Base-by-base conservation (phyloP, 2,113 vertebrate genomes). In the Alectura lathami region DNA sequence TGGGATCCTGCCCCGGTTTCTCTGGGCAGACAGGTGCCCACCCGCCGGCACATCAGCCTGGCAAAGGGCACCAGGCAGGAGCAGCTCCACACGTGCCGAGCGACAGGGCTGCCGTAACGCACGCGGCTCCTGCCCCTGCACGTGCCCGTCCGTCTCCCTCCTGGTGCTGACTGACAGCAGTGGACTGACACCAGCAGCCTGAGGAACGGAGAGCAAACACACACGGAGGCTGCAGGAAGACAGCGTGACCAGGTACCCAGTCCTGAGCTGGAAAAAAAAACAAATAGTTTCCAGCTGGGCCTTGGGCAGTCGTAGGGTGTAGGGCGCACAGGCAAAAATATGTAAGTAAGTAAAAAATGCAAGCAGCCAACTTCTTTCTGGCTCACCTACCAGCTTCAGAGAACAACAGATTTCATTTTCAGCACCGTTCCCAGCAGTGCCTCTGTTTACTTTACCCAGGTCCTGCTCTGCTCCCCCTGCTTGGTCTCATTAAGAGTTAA, bases 141-240 rank as follows among this genome's bases (percentile, higher is more conserved):
- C 70, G 48, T 1, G 0, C 24, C 47, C 36, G 7, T 9, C 50
- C 12, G 1, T n/a, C 13, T 2, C 45, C 36, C 20, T 30, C 53
- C 22, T 0, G 0, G 43, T 3, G 2, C 80, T 29, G 32, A 2
- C 53, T 26, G 38, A 45, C 50, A 43, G 51, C 12, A 50, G 53
- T 0, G 13, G 73, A 11, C 48, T 67, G 47, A 62, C 30, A 11
- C 3, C 17, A 43, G 66, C 7, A 20, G n/a, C 36, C 27, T 67
- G 76, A 80, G 34, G 38, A 75, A n/a, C 22, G 29, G 30, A 56
- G 45, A 64, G 45, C 2, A 3, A 84, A 51, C 18, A 7, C 29
- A 32, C 34, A 8, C 9, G 16, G 29, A 11, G n/a, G 30, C 23
- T 22, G 18, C 83, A 59, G 24, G 13, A 34, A 8, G 6, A 42